Base-by-base conservation (phyloP, 1,140 invertebrate genomes). In the Aphis craccivora region DNA sequence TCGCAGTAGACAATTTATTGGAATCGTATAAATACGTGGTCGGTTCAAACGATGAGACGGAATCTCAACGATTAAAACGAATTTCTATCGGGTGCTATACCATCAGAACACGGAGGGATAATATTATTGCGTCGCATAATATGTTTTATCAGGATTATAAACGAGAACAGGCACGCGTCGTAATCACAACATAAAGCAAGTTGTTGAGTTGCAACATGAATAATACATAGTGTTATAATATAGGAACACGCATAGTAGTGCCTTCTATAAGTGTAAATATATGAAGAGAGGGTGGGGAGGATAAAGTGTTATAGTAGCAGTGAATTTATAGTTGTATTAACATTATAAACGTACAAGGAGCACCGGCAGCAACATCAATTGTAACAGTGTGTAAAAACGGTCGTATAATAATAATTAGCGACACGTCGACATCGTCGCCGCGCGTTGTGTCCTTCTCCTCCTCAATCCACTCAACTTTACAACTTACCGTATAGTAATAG, bases 341-440 rank as follows among this genome's bases (percentile, higher is more conserved):
- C 37, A 43, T 86, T 87, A 45, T 87, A 87, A 84, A 48, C 40
- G 43, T 48, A 45, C 23, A 45, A 87, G 25, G 43, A 87, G 84
- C 40, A 88, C n/a, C n/a, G 23, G 9, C 11, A 53, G 87, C 48
- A 51, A 51, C 20, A 53, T 48, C 35, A 53, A 14, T 53, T 37
- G 87, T 89, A 23, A 20, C 22, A 53, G n/a, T 14, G 48, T 43
- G 45, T 53, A 53, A 89, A 51, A 53, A 53, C 48, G 48, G 48
- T 53, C 22, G 48, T 89, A 89, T 53, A 53, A 89, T 53, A 89
- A 89, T 89, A 51, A 88, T 51, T 43, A 37, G 83, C 37, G 11
- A 18, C 14, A n/a, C 60, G 60, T n/a, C 30, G 60, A 3, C 60
- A 18, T 6, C 60, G 30, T 76, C 8, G 14, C n/a, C 60, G n/a